Evolutionary conservation across 2,888 invertebrate genomes (phyloP).

Genomic region (Eretmocerus hayati): DNA sequence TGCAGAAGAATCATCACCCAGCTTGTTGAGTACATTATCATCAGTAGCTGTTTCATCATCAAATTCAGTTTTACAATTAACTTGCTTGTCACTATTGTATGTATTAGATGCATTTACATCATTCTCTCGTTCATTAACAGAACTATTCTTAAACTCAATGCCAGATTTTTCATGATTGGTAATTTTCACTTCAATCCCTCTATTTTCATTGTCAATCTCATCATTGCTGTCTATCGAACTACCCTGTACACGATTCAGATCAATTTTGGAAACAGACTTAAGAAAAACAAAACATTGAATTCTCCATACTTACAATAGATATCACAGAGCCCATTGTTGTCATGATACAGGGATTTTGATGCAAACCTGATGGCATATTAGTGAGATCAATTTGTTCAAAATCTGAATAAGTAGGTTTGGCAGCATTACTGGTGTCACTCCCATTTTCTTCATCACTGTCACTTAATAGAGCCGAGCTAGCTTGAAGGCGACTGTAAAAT

Average conservation of each 20-base stretch:
- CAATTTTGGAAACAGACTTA: slow-evolving; percentile 7
- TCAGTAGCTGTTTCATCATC: not conserved
- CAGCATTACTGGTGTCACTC: not conserved
- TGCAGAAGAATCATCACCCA: slow-evolving; percentile 11
- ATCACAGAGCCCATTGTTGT: slow-evolving; percentile 23
- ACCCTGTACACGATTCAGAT: slow-evolving; percentile 20
- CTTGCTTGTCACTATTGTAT: not conserved
- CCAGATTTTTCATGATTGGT: too few relatives aligned
- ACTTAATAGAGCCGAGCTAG: too few relatives aligned
- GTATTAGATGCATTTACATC: not conserved
- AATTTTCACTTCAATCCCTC: too few relatives aligned
- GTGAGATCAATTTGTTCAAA: slow-evolving; percentile 11
- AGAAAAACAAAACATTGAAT: not conserved
- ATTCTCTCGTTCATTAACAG: slow-evolving; percentile 6
- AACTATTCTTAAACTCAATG: too few relatives aligned
- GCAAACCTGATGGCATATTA: not conserved
- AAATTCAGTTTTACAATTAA: not conserved
- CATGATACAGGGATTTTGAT: not conserved
- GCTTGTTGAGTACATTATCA: slow-evolving; percentile 3
- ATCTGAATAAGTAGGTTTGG: not conserved
- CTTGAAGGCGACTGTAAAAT: too few relatives aligned
- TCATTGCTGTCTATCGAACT: slow-evolving; percentile 20
- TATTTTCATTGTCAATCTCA: too few relatives aligned
- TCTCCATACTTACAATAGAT: slow-evolving; percentile 23
- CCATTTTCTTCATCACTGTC: slow-evolving; percentile 6